Evolutionary conservation across 2,888 invertebrate genomes (phyloP), one percentile per base, ranked within the genome.

Genomic region (Sarcophaga carnaria): DNA sequence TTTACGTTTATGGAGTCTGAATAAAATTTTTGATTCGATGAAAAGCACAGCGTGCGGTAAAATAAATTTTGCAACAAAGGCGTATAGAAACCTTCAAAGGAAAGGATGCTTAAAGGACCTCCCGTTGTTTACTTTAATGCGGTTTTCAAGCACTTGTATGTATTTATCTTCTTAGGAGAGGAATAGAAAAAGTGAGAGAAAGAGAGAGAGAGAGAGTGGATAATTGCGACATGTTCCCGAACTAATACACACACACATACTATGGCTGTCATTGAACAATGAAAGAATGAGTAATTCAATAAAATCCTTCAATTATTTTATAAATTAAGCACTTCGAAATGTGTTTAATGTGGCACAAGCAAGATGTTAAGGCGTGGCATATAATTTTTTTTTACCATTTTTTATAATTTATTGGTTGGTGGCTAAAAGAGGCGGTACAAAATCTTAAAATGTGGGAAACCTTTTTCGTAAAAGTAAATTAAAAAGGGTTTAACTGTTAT

Each of bases 41-140:
- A 84, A 87, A 87, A 87, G 87, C 87, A 84, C 87, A 87, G 87
- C 87, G 84, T 84, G 87, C 79, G 84, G 87, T 87, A 87, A 84
- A 81, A 79, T 69, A 81, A 84, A 84, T 81, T 67, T 27, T 84
- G 77, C 37, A 71, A 74, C 49, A 83, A 74, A 78, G 70, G 70
- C 79, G 63, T 54, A 54, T 54, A 62, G 78, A 78, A 69, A 77
- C 62, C 74, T 22, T 59, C 45, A 66, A 75, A 69, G 12, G 64
- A 78, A 72, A 75, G 83, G 79, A 84, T 80, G 37, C 25, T 20
- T 22, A 76, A 37, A 79, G 78, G 81, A 84, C 87, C 87, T 63
- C 87, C 87, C 79, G 81, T 63, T 72, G 84, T 82, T 78, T 72
- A 10, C n/a, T 71, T 71, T 67, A 71, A 76, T 87, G 87, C 79